Conservation (phyloP, 92 coral and sea anemone genomes). For the Siderastrea siderea region DNA sequence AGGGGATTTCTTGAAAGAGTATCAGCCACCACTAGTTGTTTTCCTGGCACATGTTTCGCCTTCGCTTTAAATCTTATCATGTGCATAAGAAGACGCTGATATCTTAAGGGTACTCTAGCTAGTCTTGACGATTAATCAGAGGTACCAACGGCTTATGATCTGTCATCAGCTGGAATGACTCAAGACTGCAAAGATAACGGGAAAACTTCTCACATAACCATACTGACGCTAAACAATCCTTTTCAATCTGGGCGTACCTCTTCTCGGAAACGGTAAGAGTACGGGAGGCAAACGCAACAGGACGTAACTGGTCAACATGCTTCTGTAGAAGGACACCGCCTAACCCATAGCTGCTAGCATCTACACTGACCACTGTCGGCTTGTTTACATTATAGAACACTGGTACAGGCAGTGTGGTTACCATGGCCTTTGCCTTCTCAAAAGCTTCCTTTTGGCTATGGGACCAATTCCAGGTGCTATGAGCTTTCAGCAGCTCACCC, state of each 20-base stretch:
- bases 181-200: conserved; percentile 66
- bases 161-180: conserved; percentile 55
- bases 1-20: conserved; percentile 15
- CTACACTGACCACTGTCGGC: no score
- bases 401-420: no score
- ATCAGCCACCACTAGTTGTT: conserved; percentile 69
- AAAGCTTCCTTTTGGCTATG: no score
- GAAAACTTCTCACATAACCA: conserved; percentile 77
- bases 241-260: conserved; percentile 57
- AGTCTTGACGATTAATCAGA: conserved; percentile 57
- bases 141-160: conserved; percentile 80
- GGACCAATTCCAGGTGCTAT: no score
- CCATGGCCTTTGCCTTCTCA: no score
- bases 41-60: conserved; percentile 66
- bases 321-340: no score
- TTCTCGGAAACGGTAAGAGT: no score
- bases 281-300: no score
- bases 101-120: conserved; percentile 56
- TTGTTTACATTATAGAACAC: no score
- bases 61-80: conserved; percentile 67
- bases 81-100: conserved; percentile 76
- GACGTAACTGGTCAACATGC: no score
- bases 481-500: no score
- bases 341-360: no score
- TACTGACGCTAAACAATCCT: conserved; percentile 68